phyloP scores from a whole-genome alignment of 92 coral and sea anemone genomes.

The Paramuricea clavata region DNA sequence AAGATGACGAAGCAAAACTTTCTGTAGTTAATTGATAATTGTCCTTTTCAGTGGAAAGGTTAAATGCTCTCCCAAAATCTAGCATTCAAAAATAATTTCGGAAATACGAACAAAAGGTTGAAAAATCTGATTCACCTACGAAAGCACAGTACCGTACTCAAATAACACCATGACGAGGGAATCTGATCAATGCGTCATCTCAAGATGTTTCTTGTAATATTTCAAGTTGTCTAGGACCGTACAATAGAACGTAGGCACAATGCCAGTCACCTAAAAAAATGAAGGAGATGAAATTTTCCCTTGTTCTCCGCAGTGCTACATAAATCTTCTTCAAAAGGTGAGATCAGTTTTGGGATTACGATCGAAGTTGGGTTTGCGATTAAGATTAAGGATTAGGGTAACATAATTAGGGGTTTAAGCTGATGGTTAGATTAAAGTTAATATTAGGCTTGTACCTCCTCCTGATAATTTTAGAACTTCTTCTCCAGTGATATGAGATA shows the following conservation, averaged over 20 bases:
- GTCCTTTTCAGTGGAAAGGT: too few species aligned
- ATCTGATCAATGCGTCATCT: background rate
- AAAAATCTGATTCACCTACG: background rate
- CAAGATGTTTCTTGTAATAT: conserved; percentile 63
- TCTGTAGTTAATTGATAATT: too few species aligned
- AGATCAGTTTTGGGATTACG: too few species aligned
- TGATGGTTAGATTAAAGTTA: conserved; percentile 6
- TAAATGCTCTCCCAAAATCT: too few species aligned
- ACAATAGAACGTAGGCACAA: conserved; percentile 91
- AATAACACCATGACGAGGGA: background rate
- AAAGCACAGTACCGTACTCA: conserved; percentile 4
- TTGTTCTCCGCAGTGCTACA: too few species aligned
- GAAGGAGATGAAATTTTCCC: background rate
- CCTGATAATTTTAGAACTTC: conserved; percentile 93
- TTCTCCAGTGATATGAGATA: conserved; percentile 81
- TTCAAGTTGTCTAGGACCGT: conserved; percentile 88
- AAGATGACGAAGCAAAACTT: too few species aligned
- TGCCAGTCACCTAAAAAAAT: conserved; percentile 92
- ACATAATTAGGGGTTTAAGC: too few species aligned
- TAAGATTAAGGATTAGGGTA: background rate
- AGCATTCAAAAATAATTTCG: too few species aligned
- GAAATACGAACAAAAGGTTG: background rate
- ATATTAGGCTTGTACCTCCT: conserved; percentile 72
- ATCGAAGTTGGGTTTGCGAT: background rate
- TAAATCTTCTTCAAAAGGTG: background rate